Conservation (phyloP, 2,888 invertebrate genomes). For the Lasioglossum malachurum region DNA sequence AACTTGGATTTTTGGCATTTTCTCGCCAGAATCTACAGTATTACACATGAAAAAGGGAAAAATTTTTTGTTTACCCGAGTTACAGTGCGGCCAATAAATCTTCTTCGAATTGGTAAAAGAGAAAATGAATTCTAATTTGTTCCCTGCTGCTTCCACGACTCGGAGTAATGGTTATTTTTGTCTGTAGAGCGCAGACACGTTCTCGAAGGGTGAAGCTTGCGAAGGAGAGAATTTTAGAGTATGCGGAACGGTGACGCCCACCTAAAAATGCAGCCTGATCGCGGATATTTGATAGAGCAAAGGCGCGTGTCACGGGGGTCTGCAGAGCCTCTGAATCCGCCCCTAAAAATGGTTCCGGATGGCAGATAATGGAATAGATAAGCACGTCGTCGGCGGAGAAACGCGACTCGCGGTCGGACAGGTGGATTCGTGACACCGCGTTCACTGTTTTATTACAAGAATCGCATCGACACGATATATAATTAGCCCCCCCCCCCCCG, state of each 20-base stretch:
- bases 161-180: too few species aligned
- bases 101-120: neutral
- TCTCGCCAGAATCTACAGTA: too few species aligned
- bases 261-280: neutral
- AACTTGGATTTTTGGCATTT: too few species aligned
- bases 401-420: too few species aligned
- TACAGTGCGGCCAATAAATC: too few species aligned
- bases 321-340: neutral
- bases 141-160: too few species aligned
- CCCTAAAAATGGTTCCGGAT: neutral
- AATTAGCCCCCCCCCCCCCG: slow-evolving; percentile 26
- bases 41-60: too few species aligned
- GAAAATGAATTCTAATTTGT: too few species aligned
- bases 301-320: neutral
- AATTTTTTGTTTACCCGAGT: too few species aligned
- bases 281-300: neutral
- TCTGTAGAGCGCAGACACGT: neutral
- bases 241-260: neutral
- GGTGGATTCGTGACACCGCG: slow-evolving; percentile 5
- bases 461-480: slow-evolving; percentile 36
- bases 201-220: neutral
- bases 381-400: neutral
- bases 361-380: neutral
- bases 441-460: slow-evolving; percentile 48
- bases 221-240: too few species aligned